phyloP scores from a whole-genome alignment of 2,797 vertebrate species.

The Acrossocheilus wenchowensis region DNA sequence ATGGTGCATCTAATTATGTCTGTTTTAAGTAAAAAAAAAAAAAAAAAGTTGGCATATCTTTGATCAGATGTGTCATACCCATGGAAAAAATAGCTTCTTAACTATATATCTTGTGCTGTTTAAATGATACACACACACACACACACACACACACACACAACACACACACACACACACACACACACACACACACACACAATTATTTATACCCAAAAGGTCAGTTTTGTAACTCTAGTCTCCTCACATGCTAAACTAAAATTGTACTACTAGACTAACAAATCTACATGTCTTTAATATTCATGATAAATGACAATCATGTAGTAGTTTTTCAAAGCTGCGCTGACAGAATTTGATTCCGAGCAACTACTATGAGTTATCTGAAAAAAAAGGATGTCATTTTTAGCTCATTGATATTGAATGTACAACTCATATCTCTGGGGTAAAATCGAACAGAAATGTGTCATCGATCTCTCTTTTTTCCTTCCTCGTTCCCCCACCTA shows the following conservation, averaged over 20 bases:
- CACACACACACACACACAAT: background rate
- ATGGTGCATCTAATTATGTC: background rate
- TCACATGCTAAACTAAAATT: background rate
- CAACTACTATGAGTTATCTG: constrained; percentile 37
- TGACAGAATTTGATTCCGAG: constrained; percentile 1
- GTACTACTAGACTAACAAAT: constrained; percentile 1
- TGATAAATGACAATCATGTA: constrained; percentile 11
- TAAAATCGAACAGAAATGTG: constrained; percentile 48
- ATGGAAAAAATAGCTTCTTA: background rate
- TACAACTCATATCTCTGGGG: constrained; percentile 39
- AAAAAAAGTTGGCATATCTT: background rate
- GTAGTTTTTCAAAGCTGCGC: background rate
- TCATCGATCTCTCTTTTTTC: constrained; percentile 35
- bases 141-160: background rate
- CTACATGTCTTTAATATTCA: background rate
- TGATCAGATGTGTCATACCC: background rate
- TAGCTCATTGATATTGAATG: constrained; percentile 32
- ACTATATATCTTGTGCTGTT: background rate
- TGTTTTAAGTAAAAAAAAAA: background rate
- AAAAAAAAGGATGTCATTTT: constrained; percentile 23
- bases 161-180: background rate
- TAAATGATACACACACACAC: background rate
- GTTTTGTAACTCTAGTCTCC: background rate
- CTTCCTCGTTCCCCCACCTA: constrained; percentile 41
- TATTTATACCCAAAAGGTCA: background rate